Conservation (phyloP, 2,888 invertebrate genomes). For the Odiellus spinosus region DNA sequence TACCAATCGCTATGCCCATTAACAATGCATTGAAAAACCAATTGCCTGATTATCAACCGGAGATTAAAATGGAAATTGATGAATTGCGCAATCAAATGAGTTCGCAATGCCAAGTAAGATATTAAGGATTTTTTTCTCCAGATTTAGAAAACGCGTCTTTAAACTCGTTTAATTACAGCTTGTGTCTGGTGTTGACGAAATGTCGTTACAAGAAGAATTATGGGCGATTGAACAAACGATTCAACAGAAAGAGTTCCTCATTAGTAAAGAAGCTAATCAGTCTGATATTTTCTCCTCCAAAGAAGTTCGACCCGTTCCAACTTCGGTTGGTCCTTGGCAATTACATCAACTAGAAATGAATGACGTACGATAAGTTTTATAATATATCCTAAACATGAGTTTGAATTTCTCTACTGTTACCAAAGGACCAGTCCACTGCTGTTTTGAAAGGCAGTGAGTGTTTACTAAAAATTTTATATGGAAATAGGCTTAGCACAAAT, state of each 20-base stretch:
- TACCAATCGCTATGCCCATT: constrained; percentile 9
- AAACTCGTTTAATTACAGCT: too few relatives aligned
- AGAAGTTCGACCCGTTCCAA: constrained; percentile 9
- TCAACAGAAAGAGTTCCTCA: constrained; percentile 8
- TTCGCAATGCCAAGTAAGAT: not conserved
- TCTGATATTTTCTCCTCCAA: too few relatives aligned
- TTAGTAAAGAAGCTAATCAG: not conserved
- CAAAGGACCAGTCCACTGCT: too few relatives aligned
- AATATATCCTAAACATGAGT: too few relatives aligned
- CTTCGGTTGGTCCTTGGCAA: constrained; percentile 16
- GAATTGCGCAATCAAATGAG: not conserved
- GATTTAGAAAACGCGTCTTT: too few relatives aligned
- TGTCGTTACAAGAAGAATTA: constrained; percentile 12
- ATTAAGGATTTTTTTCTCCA: too few relatives aligned
- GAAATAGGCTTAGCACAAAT: too few relatives aligned
- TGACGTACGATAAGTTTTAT: too few relatives aligned
- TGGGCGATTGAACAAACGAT: constrained; percentile 13
- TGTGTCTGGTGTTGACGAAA: not conserved
- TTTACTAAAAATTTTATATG: too few relatives aligned
- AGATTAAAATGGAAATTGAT: not conserved
- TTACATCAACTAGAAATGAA: constrained; percentile 9
- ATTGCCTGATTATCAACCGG: not conserved
- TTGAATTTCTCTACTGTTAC: too few relatives aligned
- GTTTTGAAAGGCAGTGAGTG: too few relatives aligned
- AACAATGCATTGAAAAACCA: not conserved